Conservation (phyloP, 2,113 vertebrate genomes). For the Dascyllus trimaculatus region DNA sequence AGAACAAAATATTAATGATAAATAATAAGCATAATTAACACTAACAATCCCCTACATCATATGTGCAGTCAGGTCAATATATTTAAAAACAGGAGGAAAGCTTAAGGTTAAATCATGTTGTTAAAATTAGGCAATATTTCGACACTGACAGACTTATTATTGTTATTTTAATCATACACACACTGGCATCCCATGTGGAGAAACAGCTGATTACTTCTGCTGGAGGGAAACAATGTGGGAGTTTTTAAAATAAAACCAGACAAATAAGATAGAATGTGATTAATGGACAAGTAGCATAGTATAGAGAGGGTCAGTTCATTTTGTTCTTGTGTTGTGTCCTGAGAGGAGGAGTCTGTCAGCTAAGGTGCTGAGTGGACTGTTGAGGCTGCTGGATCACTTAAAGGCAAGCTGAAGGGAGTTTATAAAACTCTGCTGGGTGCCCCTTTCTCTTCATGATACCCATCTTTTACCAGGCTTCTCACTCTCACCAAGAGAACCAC, state of each 20-base stretch:
- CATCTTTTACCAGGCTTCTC: not conserved
- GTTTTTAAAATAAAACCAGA: not conserved
- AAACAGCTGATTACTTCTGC: no score
- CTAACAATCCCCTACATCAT: no score
- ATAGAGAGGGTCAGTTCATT: conserved; percentile 11
- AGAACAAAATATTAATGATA: no score
- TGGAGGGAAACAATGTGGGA: not conserved
- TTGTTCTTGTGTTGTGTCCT: conserved; percentile 33
- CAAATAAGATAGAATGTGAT: not conserved
- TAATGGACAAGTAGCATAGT: conserved; percentile 10
- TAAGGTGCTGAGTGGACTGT: conserved; percentile 72
- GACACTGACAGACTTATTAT: not conserved
- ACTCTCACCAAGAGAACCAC: conserved; percentile 1
- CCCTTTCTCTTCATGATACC: conserved; percentile 4
- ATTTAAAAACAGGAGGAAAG: no score
- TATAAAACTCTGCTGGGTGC: conserved; percentile 15
- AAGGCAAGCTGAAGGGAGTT: conserved; percentile 45
- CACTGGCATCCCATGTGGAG: no score
- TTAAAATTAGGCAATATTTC: not conserved
- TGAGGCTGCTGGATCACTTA: conserved; percentile 45
- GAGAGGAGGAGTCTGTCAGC: conserved; percentile 67
- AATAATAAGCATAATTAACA: no score
- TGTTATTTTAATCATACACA: no score
- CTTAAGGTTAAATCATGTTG: not conserved
- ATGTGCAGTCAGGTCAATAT: no score